Evolutionary conservation across 2,888 invertebrate species (phyloP).

Genomic region (Ariolimax columbianus): DNA sequence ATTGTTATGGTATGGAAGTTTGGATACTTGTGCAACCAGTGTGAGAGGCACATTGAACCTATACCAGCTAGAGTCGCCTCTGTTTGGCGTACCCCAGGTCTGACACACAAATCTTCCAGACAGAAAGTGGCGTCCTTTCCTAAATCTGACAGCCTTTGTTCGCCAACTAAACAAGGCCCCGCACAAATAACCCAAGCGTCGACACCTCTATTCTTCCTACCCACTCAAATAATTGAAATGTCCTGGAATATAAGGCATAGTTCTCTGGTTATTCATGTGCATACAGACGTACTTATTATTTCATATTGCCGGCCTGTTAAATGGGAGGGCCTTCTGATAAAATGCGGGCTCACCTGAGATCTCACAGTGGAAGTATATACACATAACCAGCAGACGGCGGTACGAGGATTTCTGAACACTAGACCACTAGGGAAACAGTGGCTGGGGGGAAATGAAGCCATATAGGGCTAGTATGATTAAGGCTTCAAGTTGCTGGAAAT

Average conservation of each 20-base stretch:
- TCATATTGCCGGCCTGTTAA: slow-evolving; percentile 17
- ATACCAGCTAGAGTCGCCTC: neutral
- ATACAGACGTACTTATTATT: slow-evolving; percentile 11
- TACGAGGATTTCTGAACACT: neutral
- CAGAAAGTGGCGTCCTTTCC: slow-evolving; percentile 3
- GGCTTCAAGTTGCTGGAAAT: neutral
- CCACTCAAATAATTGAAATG: slow-evolving; percentile 19
- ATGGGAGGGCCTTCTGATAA: neutral
- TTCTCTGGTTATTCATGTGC: slow-evolving; percentile 18
- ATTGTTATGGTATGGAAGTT: neutral
- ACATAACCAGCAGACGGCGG: neutral
- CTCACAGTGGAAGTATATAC: neutral
- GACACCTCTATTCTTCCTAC: slow-evolving; percentile 19
- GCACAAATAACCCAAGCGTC: slow-evolving; percentile 13
- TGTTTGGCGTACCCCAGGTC: neutral
- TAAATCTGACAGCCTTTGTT: slow-evolving; percentile 20
- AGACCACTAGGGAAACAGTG: neutral
- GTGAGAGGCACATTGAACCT: neutral
- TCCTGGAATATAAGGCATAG: neutral
- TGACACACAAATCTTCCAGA: neutral
- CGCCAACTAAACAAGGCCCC: neutral
- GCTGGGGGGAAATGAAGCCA: neutral
- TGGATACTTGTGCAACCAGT: neutral
- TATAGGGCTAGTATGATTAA: neutral
- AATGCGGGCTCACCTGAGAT: slow-evolving; percentile 10